Base-by-base conservation (phyloP, 2,113 vertebrate genomes). In the Callopanchax toddi region DNA sequence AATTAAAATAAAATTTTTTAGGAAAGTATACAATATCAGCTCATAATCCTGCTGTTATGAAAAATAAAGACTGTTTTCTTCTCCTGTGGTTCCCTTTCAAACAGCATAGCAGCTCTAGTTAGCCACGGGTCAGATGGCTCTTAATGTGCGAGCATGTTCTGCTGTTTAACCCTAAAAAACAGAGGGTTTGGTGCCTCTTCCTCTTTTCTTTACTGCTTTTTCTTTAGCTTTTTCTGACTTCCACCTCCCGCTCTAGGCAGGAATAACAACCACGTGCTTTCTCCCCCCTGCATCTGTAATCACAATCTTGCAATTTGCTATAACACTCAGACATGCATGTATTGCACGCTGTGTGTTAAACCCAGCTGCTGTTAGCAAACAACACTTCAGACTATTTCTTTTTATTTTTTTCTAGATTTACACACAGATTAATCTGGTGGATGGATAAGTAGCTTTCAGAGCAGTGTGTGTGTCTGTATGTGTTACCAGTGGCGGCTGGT, bases 121-220 rank as follows among this genome's bases (percentile, higher is more conserved):
- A 81, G 72, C 50, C 57, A 1, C 36, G 60, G 79, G 86, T 91
- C 86, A 67, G 82, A 86, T 81, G 76, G 74, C 70, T 84, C 74
- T 84, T 89, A 91, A 91, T 86, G 88, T 86, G 88, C 20, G 76
- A 91, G 88, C 89, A 88, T 91, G 89, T 87, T 89, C 74, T 84
- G 84, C 76, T 67, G 62, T 76, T 91, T 87, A 87, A 88, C 88
- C 86, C 65, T 48, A 39, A 1, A 86, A 87, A 89, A 88, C 88
- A 71, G 89, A 86, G 26, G 56, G 43, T 53, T 2, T 25, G 4
- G 60, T 23, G 46, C 71, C 46, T 69, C 80, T 34, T 61, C 43
- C 46, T 26, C n/a, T 12, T 55, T 43, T n/a, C n/a, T n/a, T n/a
- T 50, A 9, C 29, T 6, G 29, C 29, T 3, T 32, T 78, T 54